phyloP scores from a whole-genome alignment of 2,113 vertebrate genomes.

The Lagenorhynchus albirostris region DNA sequence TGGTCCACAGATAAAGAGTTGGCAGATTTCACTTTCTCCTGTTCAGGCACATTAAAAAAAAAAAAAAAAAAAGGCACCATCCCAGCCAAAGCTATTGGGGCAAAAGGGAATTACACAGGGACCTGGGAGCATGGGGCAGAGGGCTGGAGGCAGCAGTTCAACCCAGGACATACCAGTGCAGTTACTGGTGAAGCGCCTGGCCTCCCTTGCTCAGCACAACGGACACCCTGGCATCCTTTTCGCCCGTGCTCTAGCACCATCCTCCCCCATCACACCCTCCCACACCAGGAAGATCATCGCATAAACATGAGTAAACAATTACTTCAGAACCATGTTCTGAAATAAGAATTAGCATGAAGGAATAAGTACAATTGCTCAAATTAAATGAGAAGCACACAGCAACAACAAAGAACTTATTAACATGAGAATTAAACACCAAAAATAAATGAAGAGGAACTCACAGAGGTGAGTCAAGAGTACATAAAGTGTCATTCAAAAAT shows the following conservation, averaged over 20 bases:
- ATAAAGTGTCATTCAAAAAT: neutral
- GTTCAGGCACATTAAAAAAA: neutral
- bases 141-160: neutral
- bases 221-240: neutral
- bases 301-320: neutral
- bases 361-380: neutral
- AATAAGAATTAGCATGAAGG: neutral
- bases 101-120: neutral
- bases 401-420: neutral
- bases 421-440: neutral
- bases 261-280: neutral
- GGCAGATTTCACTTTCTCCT: neutral
- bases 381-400: neutral
- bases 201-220: neutral
- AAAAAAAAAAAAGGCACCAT: neutral
- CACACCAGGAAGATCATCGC: neutral
- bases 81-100: neutral
- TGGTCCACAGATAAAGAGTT: neutral
- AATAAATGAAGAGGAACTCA: neutral
- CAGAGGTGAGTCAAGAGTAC: neutral
- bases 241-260: neutral
- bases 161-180: neutral
- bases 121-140: neutral
- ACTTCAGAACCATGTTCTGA: neutral
- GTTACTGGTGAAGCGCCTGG: fast-evolving